Base-by-base conservation (phyloP, 1,140 invertebrate species). In the Drosophila virilis region DNA sequence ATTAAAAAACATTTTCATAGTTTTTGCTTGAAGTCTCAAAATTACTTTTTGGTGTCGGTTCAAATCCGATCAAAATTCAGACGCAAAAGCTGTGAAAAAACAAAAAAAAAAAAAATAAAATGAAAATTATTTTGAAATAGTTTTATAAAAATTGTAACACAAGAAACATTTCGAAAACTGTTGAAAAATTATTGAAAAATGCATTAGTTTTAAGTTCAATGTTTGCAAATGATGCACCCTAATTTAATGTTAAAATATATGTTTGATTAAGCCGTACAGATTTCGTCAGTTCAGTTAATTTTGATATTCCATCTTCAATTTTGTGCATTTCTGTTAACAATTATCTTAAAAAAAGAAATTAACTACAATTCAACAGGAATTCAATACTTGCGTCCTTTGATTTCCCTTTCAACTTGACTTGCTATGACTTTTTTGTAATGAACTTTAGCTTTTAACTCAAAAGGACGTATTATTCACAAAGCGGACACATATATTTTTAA, bases 21-120 rank as follows among this genome's bases (percentile, higher is more conserved):
- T 68, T 83, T 64, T 78, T 74, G 80, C 77, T 74, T 45, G 40
- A 76, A 67, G 65, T 77, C 77, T 77, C 74, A 74, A 78, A 13
- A 28, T n/a, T 67, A 75, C 42, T 66, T 83, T 76, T 65, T 73
- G 78, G 84, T 83, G 73, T 72, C 52, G 69, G 84, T 77, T 86
- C 58, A 59, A 74, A 77, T 70, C 55, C 55, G 38, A 68, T 65
- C 73, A 66, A 72, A 43, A 78, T 77, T 70, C 48, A 46, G 76
- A 28, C 33, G 57, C 67, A 46, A 67, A 82, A 68, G 42, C 78
- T 82, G 72, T 80, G 64, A 80, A 55, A 54, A 70, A 17, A 82
- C 70, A 68, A 65, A 61, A 60, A 64, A 37, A 33, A 66, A 37
- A 81, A 67, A 54, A 66, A 51, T 50, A 52, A 45, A 35, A 51